Base-by-base conservation (phyloP, 2,888 invertebrate species). In the Chalcosyrphus nemorum region DNA sequence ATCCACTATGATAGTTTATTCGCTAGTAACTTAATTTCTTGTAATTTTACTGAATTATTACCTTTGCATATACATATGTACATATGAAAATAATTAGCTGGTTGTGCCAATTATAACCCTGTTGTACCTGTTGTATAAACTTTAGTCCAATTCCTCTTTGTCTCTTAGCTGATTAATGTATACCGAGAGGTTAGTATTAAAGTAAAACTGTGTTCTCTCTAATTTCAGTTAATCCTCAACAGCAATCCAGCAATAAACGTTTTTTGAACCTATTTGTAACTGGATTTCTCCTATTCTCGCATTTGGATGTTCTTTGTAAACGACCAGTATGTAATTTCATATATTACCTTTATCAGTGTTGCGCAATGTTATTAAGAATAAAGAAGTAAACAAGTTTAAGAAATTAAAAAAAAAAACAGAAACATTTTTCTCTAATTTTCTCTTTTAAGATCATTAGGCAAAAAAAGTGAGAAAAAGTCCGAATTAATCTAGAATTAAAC, bases 271-370 rank as follows among this genome's bases (percentile, higher is more conserved):
- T 68, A 43, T 70, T 52, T 63, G 61, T 70, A 68, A 43, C 65
- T 70, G 80, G 74, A 84, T 68, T 74, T 74, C 59, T 80, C 74
- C 74, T 80, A 70, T 59, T 74, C 70, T 74, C 70, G 80, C 70
- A 84, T 75, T 76, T 70, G 63, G 68, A 80, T 80, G 74, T 80
- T 74, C 74, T 84, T 75, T 80, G 65, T 72, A 72, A 74, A 70
- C 57, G 84, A 84, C 84, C 68, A 74, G 66, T 84, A 70, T 75
- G 80, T 74, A 80, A 70, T 70, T 70, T 74, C 24, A 74, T 75
- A 70, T 65, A 61, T 57, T 65, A 70, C 43, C 47, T 77, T 68
- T 72, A 74, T 78, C 74, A 84, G 74, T 70, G 84, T 75, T 75
- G 80, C 74, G 80, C 57, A 80, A 52, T 80, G 78, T 78, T 78